A percentile compares a stretch with the other conserved stretches of the same genome.
Evolutionary conservation across 2,113 vertebrate species (phyloP).

Genomic region (Corapipo altera): DNA sequence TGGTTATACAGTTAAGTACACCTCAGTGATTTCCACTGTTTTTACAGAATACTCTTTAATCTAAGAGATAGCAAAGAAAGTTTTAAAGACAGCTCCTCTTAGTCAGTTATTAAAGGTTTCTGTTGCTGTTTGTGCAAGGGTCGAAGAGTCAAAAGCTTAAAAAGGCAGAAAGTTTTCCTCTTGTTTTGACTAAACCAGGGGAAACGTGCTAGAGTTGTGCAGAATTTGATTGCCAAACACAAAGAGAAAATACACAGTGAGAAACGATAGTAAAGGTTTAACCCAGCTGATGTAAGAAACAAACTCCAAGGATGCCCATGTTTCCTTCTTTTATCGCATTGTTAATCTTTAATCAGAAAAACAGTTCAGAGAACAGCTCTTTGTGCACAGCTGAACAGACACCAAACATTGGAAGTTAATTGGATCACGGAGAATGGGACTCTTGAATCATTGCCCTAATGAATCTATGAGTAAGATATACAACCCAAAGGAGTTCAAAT

Average conservation of each 20-base stretch:
- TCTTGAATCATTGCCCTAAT: slow-evolving; percentile 38
- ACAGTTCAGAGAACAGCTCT: slow-evolving; percentile 33
- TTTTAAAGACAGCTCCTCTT: slow-evolving; percentile 21
- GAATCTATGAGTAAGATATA: slow-evolving; percentile 3
- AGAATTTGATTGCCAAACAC: slow-evolving; percentile 35
- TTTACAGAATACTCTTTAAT: slow-evolving; percentile 49
- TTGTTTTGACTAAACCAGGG: slow-evolving; percentile 39
- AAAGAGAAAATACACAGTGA: slow-evolving; percentile 32
- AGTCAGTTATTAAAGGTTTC: slow-evolving; percentile 15
- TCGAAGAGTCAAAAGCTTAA: slow-evolving; percentile 16
- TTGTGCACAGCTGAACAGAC: neutral
- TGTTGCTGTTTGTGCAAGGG: slow-evolving; percentile 24
- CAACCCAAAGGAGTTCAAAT: slow-evolving; percentile 49
- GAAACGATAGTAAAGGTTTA: slow-evolving; percentile 41
- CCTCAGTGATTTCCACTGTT: slow-evolving; percentile 41
- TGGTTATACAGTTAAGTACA: slow-evolving; percentile 11
- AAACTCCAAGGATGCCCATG: slow-evolving; percentile 32
- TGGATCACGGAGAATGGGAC: neutral
- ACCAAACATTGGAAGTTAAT: slow-evolving; percentile 8
- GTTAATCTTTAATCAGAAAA: slow-evolving; percentile 56
- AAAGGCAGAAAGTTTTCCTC: slow-evolving; percentile 55
- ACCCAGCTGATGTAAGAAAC: slow-evolving; percentile 52
- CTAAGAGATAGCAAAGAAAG: slow-evolving; percentile 14
- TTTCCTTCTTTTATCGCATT: neutral
- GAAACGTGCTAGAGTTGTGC: slow-evolving; percentile 21